Conservation (phyloP, 2,888 invertebrate species). For the Amiota communis region DNA sequence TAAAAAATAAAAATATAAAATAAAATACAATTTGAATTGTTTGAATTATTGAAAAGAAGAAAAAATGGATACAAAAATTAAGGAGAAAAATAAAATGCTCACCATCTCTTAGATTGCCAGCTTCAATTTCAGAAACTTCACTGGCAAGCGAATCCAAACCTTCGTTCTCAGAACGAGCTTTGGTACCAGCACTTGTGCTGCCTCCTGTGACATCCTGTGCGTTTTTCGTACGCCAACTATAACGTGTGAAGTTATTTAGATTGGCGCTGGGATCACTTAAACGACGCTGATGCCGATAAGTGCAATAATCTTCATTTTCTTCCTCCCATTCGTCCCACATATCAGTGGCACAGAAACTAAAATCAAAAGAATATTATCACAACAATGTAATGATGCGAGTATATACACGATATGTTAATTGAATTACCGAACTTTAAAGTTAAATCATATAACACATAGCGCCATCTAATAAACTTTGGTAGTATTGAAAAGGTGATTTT, state of each 20-base stretch:
- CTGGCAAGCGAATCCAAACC: conserved; percentile 89
- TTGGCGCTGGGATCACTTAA: conserved; percentile 96
- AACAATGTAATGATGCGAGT: not conserved
- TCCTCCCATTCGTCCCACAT: conserved; percentile 95
- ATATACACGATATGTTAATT: conserved; percentile 1
- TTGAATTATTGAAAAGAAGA: conserved; percentile 5
- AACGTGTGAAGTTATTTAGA: conserved; percentile 86
- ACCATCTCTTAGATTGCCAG: conserved; percentile 94
- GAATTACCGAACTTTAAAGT: too few relatives aligned
- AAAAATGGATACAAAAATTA: not conserved
- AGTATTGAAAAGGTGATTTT: too few relatives aligned
- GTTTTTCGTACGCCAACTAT: conserved; percentile 83
- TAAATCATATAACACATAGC: too few relatives aligned
- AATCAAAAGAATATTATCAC: not conserved
- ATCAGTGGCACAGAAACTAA: conserved; percentile 83
- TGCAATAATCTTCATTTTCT: conserved; percentile 88
- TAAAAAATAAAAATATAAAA: conserved; percentile 9
- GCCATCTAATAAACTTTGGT: too few relatives aligned
- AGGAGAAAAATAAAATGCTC: conserved; percentile 49
- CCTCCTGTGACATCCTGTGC: conserved; percentile 77
- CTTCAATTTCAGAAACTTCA: conserved; percentile 93
- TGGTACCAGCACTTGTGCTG: conserved; percentile 77
- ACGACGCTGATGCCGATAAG: conserved; percentile 83
- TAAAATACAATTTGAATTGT: not conserved
- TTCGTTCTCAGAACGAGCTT: conserved; percentile 92